These are phyloP conservation scores for Sialia sialis DNA, from an alignment of 2,113 vertebrate species.

Conservation along the genomic window DNA sequence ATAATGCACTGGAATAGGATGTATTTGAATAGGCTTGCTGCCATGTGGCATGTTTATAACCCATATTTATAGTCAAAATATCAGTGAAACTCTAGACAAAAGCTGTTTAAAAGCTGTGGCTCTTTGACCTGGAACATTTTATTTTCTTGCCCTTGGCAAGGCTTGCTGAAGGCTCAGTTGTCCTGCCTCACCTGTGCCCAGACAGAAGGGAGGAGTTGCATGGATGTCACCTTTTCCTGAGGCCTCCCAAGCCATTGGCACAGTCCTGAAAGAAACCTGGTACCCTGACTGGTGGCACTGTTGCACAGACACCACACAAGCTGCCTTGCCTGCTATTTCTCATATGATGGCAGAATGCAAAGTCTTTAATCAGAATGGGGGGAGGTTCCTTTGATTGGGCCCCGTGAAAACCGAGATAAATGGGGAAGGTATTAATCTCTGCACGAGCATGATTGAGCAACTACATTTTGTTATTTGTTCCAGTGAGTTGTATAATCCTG, in stretches of 20 bases:
- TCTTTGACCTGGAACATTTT: slow-evolving; percentile 11
- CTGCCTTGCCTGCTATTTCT: background rate
- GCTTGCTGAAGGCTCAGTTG: background rate
- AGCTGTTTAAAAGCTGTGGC: background rate
- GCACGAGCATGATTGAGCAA: background rate
- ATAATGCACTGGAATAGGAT: background rate
- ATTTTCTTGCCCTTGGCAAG: slow-evolving; percentile 25
- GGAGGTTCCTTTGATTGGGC: background rate
- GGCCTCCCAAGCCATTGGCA: background rate
- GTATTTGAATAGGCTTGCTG: slow-evolving; percentile 5
- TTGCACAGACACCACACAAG: background rate
- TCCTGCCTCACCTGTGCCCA: background rate
- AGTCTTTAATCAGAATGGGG: background rate
- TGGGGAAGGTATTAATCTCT: background rate
- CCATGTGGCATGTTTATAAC: background rate
- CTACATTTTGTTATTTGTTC: slow-evolving; percentile 58
- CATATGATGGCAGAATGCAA: background rate
- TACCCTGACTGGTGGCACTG: background rate
- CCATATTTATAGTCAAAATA: slow-evolving; percentile 4
- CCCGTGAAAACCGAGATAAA: background rate
- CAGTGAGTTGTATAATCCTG: slow-evolving; percentile 56
- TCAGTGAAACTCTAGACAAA: background rate
- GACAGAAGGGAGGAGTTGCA: background rate
- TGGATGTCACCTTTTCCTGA: fast-evolving
- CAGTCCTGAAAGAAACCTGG: background rate